Evolutionary conservation across 2,797 vertebrate species (phyloP).

Genomic region (Ambastaia sidthimunki): DNA sequence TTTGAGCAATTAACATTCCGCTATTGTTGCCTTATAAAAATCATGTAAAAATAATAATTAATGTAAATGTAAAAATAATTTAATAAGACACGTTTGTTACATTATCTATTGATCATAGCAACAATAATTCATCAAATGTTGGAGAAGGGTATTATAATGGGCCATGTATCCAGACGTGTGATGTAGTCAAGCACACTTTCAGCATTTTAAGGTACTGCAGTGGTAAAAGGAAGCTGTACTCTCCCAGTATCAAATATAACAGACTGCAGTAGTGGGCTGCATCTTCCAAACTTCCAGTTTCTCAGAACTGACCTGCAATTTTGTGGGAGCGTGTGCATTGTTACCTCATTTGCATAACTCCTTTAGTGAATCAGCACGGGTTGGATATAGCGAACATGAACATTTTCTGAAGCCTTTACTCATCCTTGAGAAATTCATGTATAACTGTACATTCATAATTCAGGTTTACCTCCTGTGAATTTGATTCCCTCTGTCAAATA

Average conservation of each 20-base stretch:
- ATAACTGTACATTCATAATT: constrained; percentile 38
- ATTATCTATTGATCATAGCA: not conserved
- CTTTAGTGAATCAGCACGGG: not conserved
- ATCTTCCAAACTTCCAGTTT: constrained; percentile 2
- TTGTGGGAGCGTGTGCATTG: not conserved
- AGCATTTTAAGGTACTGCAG: not conserved
- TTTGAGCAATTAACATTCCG: not conserved
- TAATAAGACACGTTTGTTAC: not conserved
- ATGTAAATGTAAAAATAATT: not conserved
- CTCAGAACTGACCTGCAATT: not conserved
- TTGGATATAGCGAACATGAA: not conserved
- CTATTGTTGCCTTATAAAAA: not conserved
- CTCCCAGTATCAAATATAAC: not conserved
- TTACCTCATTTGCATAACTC: constrained; percentile 1
- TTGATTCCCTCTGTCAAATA: not conserved
- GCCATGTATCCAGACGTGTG: not conserved
- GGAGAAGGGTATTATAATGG: not conserved
- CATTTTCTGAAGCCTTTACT: not conserved
- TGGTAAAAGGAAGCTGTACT: not conserved
- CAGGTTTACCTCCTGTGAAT: not conserved
- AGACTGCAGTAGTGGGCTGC: not conserved
- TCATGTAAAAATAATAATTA: too few relatives aligned
- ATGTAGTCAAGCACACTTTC: not conserved
- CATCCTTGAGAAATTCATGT: not conserved
- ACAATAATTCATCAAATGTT: not conserved